Conservation (phyloP, 2,113 vertebrate genomes). For the Oryzias javanicus region DNA sequence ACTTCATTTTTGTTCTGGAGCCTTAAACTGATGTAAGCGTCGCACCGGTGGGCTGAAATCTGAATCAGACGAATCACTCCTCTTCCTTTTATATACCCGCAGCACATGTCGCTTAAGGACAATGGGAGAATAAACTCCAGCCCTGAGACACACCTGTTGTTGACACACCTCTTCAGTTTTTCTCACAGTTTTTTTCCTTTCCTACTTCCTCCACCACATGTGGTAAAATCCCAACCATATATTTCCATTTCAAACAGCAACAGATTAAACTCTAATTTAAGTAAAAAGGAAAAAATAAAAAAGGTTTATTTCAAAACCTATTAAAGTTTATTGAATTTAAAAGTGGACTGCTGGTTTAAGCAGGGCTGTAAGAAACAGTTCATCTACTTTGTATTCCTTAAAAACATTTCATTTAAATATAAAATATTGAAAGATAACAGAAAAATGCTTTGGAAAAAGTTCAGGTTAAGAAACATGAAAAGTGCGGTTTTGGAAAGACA, state of each 20-base stretch:
- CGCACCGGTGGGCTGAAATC: background rate
- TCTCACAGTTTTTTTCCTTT: background rate
- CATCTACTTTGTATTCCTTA: background rate
- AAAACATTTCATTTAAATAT: background rate
- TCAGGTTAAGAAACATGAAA: background rate
- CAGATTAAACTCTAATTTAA: background rate
- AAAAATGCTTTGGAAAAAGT: background rate
- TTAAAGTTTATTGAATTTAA: too few species aligned
- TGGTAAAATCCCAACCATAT: background rate
- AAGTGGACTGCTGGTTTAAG: background rate
- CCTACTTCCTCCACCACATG: slow-evolving; percentile 1
- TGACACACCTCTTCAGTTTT: slow-evolving; percentile 32
- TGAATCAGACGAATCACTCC: slow-evolving; percentile 23
- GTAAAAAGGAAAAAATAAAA: too few species aligned
- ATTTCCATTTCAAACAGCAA: background rate
- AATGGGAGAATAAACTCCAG: slow-evolving; percentile 14
- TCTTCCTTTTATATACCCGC: slow-evolving; percentile 50
- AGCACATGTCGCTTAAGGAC: slow-evolving; percentile 30
- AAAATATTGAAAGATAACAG: background rate
- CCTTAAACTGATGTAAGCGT: background rate
- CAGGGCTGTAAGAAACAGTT: background rate
- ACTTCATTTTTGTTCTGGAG: slow-evolving; percentile 10
- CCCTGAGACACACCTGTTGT: slow-evolving; percentile 44
- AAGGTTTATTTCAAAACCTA: too few species aligned
- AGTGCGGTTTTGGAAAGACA: slow-evolving; percentile 9